Evolutionary conservation across 2,888 invertebrate genomes (phyloP).

Genomic region (Bugula neritina): DNA sequence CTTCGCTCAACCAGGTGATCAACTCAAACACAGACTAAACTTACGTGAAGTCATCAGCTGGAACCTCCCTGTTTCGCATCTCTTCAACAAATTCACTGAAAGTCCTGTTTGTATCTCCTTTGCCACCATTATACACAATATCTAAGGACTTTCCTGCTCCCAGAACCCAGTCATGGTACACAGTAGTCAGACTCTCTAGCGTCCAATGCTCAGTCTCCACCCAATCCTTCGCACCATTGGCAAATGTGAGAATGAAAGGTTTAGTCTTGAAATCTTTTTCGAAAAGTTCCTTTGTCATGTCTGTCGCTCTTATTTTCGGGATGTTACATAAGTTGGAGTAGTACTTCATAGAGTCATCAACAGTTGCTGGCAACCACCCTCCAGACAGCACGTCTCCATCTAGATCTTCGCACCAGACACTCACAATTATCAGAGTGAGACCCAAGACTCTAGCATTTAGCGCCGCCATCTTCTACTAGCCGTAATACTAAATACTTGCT

Average conservation of each 20-base stretch:
- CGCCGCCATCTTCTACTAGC: constrained; percentile 11
- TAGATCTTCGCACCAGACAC: background rate
- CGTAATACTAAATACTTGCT: too few relatives aligned
- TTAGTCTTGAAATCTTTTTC: constrained; percentile 39
- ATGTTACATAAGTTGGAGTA: constrained; percentile 36
- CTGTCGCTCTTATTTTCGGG: constrained; percentile 34
- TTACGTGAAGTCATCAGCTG: constrained; percentile 17
- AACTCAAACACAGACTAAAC: too few relatives aligned
- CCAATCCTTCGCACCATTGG: constrained; percentile 41
- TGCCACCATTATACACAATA: constrained; percentile 42
- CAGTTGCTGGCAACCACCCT: constrained; percentile 37
- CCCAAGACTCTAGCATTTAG: background rate
- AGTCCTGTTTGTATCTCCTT: constrained; percentile 36
- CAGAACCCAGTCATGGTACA: constrained; percentile 40
- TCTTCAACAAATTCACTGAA: constrained; percentile 38
- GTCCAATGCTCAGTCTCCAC: constrained; percentile 39
- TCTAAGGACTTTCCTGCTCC: constrained; percentile 40
- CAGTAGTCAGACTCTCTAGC: constrained; percentile 33
- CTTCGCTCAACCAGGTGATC: too few relatives aligned
- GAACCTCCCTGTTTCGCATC: constrained; percentile 25
- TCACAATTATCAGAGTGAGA: background rate
- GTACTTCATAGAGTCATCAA: constrained; percentile 31
- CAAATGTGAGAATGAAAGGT: constrained; percentile 41
- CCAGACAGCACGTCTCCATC: constrained; percentile 19
- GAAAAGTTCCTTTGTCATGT: constrained; percentile 36